These are phyloP conservation scores for Nautilus pompilius DNA, from an alignment of 1,140 invertebrate species.

Conservation along the genomic window DNA sequence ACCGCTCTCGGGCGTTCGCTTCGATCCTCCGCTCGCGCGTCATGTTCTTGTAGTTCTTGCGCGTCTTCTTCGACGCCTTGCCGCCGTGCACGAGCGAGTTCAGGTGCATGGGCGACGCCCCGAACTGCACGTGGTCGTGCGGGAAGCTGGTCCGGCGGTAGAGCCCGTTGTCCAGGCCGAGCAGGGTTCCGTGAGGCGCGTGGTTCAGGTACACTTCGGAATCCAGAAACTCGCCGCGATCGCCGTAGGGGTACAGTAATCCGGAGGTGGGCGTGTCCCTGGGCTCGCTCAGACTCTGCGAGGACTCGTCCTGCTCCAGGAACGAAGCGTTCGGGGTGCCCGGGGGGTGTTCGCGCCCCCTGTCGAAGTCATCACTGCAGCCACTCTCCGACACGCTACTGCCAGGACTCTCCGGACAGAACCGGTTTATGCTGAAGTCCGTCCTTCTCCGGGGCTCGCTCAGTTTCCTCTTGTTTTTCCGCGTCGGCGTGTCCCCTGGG, in stretches of 20 bases:
- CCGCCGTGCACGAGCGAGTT: neutral
- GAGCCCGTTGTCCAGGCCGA: neutral
- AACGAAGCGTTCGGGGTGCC: conserved; percentile 21
- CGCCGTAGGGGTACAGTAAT: too few species aligned
- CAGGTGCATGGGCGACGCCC: neutral
- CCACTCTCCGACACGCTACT: conserved; percentile 30
- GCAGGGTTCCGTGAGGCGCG: neutral
- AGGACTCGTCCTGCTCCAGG: conserved; percentile 23
- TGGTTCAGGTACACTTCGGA: neutral
- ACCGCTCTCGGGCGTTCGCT: conserved; percentile 87
- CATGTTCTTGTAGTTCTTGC: conserved; percentile 94
- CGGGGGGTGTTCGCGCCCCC: conserved; percentile 21
- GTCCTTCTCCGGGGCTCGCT: conserved; percentile 65
- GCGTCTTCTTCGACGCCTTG: conserved; percentile 61
- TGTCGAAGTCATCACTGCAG: conserved; percentile 36
- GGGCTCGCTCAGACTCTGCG: conserved; percentile 15
- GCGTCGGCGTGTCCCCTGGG: conserved; percentile 28
- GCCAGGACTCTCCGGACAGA: conserved; percentile 49
- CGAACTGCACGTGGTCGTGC: neutral
- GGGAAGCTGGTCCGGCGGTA: neutral
- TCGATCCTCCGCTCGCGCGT: conserved; percentile 86
- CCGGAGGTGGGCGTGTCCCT: conserved; percentile 17
- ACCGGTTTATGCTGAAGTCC: conserved; percentile 47
- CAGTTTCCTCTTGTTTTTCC: conserved; percentile 67
- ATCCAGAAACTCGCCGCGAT: neutral